Evolutionary conservation across 2,113 vertebrate species (phyloP), one percentile per base, ranked within the genome.

Genomic region (Megaceryle maxima): DNA sequence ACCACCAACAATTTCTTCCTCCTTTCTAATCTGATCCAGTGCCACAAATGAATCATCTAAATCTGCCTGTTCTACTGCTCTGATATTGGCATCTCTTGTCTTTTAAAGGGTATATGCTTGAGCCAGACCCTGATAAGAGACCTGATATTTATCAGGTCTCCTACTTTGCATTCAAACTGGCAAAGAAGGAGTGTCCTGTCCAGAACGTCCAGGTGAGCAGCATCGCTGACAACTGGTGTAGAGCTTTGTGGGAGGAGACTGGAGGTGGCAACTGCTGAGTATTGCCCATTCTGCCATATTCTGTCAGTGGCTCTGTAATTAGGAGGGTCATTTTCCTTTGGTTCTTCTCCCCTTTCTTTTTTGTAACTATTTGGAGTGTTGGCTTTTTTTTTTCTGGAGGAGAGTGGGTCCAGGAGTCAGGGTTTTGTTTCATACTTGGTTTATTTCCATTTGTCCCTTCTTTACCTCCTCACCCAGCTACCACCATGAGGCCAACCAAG

Each of bases 141-240:
- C 99, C 99, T 20, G 99, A 99, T 97, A 99, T 99, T 97, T 99
- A 99, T 97, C 99, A 99, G 95, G 98, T 99, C 83, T 99, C 99
- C 81, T 98, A 99, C 98, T 99, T 99, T 93, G 98, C 99, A 66
- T 99, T 99, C 97, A 99, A 98, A 94, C 94, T 99, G 87, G 98
- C 98, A 50, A 98, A 99, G 97, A 98, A 98, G 96, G 99, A 99
- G 19, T 99, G 99, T 90, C 99, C 99, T 1, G 93, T 99, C 91
- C 98, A 98, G 93, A 99, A 99, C 33, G 97, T 98, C 56, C 98
- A 99, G 96, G 99, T 99, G 98, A 98, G 99, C 69, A 31, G 39
- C 29, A 4, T 7, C 70, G 50, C 28, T 31, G 15, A 2, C 19
- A 43, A 2, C 29, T 72, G 19, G 21, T 41, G 37, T 7, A 3